Evolutionary conservation across 2,113 vertebrate species (phyloP).

Genomic region (Microtus ochrogaster): DNA sequence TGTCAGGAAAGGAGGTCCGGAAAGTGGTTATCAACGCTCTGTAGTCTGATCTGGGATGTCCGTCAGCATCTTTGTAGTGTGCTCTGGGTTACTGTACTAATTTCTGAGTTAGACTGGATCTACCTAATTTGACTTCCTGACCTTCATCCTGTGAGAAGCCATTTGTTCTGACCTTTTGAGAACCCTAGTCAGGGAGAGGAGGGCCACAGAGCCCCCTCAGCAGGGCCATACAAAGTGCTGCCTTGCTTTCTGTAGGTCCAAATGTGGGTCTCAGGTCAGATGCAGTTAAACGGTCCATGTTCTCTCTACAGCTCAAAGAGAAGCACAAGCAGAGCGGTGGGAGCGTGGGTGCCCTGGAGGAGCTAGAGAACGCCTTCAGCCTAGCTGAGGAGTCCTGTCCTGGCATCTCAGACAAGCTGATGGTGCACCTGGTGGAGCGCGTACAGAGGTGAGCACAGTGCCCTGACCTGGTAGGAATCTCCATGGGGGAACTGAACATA

Average conservation of each 20-base stretch:
- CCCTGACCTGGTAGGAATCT: background rate
- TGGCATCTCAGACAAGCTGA: conserved; percentile 95
- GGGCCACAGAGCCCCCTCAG: fast-evolving
- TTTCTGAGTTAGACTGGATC: background rate
- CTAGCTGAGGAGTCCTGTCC: conserved; percentile 96
- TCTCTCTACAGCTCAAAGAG: conserved; percentile 90
- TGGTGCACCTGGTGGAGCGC: conserved; percentile 95
- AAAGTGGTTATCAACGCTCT: background rate
- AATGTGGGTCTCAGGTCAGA: fast-evolving
- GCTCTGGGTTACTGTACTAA: background rate
- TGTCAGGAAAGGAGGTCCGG: background rate
- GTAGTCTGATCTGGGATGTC: background rate
- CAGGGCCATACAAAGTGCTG: background rate
- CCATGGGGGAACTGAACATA: background rate
- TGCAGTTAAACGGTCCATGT: fast-evolving
- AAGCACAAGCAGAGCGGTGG: conserved; percentile 93
- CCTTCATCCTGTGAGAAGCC: background rate
- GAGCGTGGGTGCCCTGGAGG: conserved; percentile 93
- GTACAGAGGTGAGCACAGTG: conserved; percentile 91
- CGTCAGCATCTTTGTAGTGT: background rate
- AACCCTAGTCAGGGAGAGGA: background rate
- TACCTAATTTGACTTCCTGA: background rate
- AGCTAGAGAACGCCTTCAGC: conserved; percentile 98
- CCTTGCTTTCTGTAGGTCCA: background rate
- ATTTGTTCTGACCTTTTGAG: background rate